These are phyloP conservation scores for Strix occidentalis DNA, from an alignment of 2,797 vertebrate species.

Conservation along the genomic window DNA sequence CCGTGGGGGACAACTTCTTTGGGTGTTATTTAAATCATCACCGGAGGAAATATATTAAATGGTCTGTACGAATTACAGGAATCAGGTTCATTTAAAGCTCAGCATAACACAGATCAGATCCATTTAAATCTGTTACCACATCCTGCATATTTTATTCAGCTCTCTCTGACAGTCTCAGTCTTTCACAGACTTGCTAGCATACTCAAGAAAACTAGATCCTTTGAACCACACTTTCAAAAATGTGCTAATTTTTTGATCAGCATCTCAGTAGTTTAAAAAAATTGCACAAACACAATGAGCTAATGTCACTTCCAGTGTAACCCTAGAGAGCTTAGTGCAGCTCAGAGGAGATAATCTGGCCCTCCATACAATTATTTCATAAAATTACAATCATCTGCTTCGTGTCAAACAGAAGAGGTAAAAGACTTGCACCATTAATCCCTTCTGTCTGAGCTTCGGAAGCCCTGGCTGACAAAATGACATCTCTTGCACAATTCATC, in stretches of 20 bases:
- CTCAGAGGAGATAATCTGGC: background rate
- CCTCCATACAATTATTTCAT: background rate
- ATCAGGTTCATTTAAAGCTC: background rate
- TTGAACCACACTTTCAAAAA: background rate
- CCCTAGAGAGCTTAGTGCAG: background rate
- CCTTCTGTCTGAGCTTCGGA: background rate
- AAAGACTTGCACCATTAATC: slow-evolving; percentile 32
- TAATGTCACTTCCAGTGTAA: background rate
- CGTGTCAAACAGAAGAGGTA: slow-evolving; percentile 10
- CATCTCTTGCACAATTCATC: slow-evolving; percentile 26
- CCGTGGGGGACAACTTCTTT: background rate
- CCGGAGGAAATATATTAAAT: slow-evolving; percentile 7
- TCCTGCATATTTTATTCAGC: background rate
- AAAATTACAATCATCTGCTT: slow-evolving; percentile 21
- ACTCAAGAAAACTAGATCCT: background rate
- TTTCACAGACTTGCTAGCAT: background rate
- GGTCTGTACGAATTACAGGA: slow-evolving; percentile 1
- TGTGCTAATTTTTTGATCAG: background rate
- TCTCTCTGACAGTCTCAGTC: background rate
- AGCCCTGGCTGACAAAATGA: slow-evolving; percentile 40
- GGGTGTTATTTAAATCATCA: slow-evolving; percentile 16
- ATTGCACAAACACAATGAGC: background rate
- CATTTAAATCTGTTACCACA: background rate
- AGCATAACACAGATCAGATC: background rate
- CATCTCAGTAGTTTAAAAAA: background rate